A percentile compares a stretch with the other conserved stretches of the same genome.
phyloP scores from a whole-genome alignment of 2,113 vertebrate genomes.

The Megaceryle torquata region DNA sequence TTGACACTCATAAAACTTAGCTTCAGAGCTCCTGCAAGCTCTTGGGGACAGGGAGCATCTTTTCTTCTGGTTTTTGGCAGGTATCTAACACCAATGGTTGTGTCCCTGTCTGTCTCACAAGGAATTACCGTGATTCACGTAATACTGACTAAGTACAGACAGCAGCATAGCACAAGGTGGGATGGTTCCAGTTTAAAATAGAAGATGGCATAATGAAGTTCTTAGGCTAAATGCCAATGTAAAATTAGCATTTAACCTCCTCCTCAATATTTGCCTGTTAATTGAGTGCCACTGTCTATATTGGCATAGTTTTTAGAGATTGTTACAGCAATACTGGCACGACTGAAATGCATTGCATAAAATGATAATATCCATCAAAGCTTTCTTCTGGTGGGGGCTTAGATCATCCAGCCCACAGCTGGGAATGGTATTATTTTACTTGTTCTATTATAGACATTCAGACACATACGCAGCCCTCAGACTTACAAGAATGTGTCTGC shows the following conservation, averaged over 20 bases:
- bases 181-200: slow-evolving; percentile 31
- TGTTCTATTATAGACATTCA: slow-evolving; percentile 22
- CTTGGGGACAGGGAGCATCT: not conserved
- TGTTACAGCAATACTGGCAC: not conserved
- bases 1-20: not conserved
- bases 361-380: not conserved
- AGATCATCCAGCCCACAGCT: slow-evolving; percentile 23
- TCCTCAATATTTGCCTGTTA: slow-evolving; percentile 33
- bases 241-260: slow-evolving; percentile 46
- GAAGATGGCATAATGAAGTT: slow-evolving; percentile 54
- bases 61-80: not conserved
- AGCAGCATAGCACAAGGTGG: not conserved
- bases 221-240: slow-evolving; percentile 44
- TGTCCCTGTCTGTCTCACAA: not conserved
- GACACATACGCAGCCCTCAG: slow-evolving; percentile 8
- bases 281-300: slow-evolving; percentile 11
- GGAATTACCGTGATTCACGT: not conserved
- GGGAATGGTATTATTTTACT: slow-evolving; percentile 47
- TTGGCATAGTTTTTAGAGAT: slow-evolving; percentile 2
- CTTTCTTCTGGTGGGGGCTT: slow-evolving; percentile 13
- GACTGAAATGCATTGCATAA: not conserved
- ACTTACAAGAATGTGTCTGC: slow-evolving; percentile 44
- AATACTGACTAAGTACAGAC: not conserved
- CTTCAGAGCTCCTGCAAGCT: not conserved
- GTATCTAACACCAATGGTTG: not conserved